A percentile compares a stretch with the other conserved stretches of the same genome.
phyloP scores from a whole-genome alignment of 2,888 invertebrate genomes.

The Oligia latruncula region DNA sequence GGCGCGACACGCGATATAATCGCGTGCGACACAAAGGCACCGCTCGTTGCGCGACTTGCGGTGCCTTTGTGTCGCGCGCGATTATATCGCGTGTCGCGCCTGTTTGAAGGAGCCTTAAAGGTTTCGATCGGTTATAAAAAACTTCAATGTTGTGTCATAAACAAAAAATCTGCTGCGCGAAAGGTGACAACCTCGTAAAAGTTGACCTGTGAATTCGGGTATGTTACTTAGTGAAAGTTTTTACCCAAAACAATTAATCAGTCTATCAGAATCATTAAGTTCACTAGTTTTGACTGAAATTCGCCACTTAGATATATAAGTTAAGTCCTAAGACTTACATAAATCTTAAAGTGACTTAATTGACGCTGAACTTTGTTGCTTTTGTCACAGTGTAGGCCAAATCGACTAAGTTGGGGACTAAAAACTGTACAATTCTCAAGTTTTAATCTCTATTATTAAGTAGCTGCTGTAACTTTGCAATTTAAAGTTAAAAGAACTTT shows the following conservation, averaged over 20 bases:
- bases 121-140: background rate
- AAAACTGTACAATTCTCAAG: slow-evolving; percentile 3
- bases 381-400: background rate
- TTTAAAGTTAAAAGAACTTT: background rate
- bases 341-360: background rate
- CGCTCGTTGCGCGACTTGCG: no score
- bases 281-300: background rate
- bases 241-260: no score
- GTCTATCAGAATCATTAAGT: background rate
- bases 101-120: no score
- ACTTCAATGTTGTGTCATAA: no score
- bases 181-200: no score
- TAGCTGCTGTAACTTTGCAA: background rate
- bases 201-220: no score
- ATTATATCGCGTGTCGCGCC: no score
- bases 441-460: background rate
- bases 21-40: no score
- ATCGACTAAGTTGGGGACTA: background rate
- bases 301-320: background rate
- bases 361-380: background rate
- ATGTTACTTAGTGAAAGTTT: background rate
- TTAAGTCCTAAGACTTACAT: background rate
- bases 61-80: no score
- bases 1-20: no score
- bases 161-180: no score